These are phyloP conservation scores for Phalacrocorax carbo DNA, from an alignment of 2,113 vertebrate genomes.

Conservation along the genomic window DNA sequence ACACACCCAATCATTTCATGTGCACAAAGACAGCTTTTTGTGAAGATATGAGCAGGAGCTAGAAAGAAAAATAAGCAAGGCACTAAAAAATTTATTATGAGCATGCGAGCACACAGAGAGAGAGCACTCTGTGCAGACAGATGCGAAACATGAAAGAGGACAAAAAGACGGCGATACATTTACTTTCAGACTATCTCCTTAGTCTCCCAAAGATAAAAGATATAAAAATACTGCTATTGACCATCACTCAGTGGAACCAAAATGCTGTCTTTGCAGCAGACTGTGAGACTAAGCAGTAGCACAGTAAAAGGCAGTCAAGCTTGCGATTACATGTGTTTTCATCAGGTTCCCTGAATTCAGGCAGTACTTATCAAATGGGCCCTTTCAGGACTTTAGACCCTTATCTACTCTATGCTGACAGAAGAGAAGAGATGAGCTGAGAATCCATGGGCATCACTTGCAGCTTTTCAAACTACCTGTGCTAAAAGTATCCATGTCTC, in stretches of 20 bases:
- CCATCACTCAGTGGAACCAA: not conserved
- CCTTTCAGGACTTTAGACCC: not conserved
- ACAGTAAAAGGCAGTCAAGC: not conserved
- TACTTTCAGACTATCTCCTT: not conserved
- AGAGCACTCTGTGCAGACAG: not conserved
- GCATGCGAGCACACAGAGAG: not conserved
- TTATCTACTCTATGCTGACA: accelerated
- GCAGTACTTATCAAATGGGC: not conserved
- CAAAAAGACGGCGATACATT: not conserved
- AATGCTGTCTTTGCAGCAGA: not conserved
- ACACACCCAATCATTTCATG: not conserved
- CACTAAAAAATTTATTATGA: conserved; percentile 18
- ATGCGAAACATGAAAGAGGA: not conserved
- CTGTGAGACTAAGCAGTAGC: not conserved
- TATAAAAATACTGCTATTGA: not conserved
- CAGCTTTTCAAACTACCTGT: not conserved
- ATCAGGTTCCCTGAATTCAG: not conserved
- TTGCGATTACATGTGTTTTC: not conserved
- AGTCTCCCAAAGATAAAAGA: not conserved
- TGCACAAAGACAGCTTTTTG: not conserved
- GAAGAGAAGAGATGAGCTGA: not conserved
- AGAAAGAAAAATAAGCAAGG: not conserved
- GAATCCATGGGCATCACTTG: not conserved
- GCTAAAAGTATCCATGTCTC: not conserved
- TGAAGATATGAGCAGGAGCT: not conserved